These are phyloP conservation scores for Andrena praecox DNA, from an alignment of 2,888 invertebrate species.

Conservation along the genomic window DNA sequence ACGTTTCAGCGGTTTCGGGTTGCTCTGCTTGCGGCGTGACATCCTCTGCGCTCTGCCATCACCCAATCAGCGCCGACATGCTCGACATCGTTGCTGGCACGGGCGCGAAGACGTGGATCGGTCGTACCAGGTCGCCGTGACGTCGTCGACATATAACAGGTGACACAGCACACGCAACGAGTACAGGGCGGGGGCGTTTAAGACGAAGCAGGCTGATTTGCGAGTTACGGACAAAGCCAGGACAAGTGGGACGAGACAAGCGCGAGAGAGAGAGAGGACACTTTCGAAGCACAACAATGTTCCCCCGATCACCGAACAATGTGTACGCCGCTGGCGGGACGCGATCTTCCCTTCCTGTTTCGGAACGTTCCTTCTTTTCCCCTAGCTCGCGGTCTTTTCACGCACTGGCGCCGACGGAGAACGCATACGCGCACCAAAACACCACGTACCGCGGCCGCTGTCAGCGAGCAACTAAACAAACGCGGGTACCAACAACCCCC, in stretches of 20 bases:
- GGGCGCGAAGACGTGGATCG: slow-evolving; percentile 50
- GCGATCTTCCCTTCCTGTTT: not conserved
- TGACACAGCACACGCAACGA: slow-evolving; percentile 69
- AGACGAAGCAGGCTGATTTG: slow-evolving; percentile 42
- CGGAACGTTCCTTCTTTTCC: slow-evolving; percentile 16
- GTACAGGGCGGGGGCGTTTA: slow-evolving; percentile 14
- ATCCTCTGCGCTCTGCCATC: slow-evolving; percentile 86
- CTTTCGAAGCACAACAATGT: slow-evolving; percentile 49
- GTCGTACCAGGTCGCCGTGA: slow-evolving; percentile 39
- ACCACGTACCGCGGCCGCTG: slow-evolving; percentile 81
- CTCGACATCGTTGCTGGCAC: slow-evolving; percentile 57
- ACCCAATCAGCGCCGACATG: slow-evolving; percentile 81
- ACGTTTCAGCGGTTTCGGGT: slow-evolving; percentile 98
- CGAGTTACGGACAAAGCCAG: slow-evolving; percentile 25
- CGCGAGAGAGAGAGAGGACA: slow-evolving; percentile 38
- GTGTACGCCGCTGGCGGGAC: slow-evolving; percentile 12
- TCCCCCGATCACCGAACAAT: slow-evolving; percentile 44
- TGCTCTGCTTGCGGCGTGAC: slow-evolving; percentile 98
- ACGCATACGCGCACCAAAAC: slow-evolving; percentile 68
- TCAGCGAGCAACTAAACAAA: slow-evolving; percentile 85
- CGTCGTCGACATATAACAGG: slow-evolving; percentile 66
- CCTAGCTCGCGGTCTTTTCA: slow-evolving; percentile 50
- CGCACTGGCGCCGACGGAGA: slow-evolving; percentile 46
- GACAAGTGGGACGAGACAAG: slow-evolving; percentile 21
- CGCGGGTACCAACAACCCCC: slow-evolving; percentile 82